Conservation (phyloP, 2,888 invertebrate genomes). For the Zaprionus bogoriensis region DNA sequence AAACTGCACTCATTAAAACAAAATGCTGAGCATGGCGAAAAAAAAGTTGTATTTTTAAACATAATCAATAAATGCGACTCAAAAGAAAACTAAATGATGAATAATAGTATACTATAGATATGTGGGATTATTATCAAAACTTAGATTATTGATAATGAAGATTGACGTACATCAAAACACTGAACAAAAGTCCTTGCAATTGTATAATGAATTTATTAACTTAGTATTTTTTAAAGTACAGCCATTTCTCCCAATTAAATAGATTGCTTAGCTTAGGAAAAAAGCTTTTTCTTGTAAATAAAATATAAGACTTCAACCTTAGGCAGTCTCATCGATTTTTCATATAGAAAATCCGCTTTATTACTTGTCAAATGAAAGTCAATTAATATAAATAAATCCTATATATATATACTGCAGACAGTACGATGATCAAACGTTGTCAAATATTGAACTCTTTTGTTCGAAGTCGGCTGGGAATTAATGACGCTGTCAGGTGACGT, state of each 20-base stretch:
- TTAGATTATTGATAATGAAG: no score
- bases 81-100: background rate
- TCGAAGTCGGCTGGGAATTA: constrained; percentile 16
- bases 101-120: background rate
- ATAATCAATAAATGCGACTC: background rate
- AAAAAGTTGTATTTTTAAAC: background rate
- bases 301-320: no score
- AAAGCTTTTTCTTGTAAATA: no score
- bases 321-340: background rate
- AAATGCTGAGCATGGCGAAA: background rate
- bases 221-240: no score
- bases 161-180: no score
- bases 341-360: background rate
- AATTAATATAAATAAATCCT: background rate
- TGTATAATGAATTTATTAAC: no score
- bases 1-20: background rate
- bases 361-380: background rate
- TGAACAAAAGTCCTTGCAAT: no score
- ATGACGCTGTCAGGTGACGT: constrained; percentile 30
- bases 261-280: no score
- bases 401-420: background rate
- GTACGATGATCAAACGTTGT: constrained; percentile 9
- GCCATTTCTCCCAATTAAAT: no score
- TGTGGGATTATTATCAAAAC: no score
- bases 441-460: constrained; percentile 23